phyloP scores from a whole-genome alignment of 1,140 invertebrate genomes.

The Bombus pyrosoma region DNA sequence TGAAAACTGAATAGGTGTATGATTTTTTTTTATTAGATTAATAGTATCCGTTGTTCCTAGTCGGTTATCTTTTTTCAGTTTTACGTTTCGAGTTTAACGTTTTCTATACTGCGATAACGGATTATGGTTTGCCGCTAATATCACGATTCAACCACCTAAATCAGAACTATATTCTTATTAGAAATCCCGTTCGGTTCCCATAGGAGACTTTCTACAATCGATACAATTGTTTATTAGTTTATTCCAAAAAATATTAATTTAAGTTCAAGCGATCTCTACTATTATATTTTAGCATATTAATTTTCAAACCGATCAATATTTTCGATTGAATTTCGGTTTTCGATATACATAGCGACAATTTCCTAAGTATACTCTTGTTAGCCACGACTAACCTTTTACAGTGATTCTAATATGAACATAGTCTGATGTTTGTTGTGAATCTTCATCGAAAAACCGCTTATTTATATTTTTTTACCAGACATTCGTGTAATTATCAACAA shows the following conservation, averaged over 20 bases:
- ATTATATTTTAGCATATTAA: not conserved
- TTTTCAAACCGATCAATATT: not conserved
- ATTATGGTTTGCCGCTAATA: not conserved
- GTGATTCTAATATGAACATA: not conserved
- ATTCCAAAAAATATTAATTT: constrained; percentile 15
- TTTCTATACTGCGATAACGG: constrained; percentile 24
- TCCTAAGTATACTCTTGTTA: not conserved
- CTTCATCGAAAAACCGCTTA: not conserved
- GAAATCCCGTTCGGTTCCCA: not conserved
- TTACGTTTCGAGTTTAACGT: constrained; percentile 14
- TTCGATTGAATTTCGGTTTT: not conserved
- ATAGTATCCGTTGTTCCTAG: not conserved
- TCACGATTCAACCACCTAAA: constrained; percentile 13
- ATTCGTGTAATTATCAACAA: not conserved
- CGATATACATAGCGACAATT: not conserved
- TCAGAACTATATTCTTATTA: constrained; percentile 31
- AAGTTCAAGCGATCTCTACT: constrained; percentile 1
- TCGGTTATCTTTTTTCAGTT: not conserved
- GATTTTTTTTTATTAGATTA: not conserved
- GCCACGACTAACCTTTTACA: not conserved
- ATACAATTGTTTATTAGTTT: not conserved
- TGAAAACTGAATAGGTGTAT: not conserved
- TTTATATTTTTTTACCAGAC: not conserved
- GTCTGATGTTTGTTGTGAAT: not conserved
- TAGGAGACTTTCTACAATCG: not conserved